Evolutionary conservation across 1,140 invertebrate genomes (phyloP).

Genomic region (Euborellia annulipes): DNA sequence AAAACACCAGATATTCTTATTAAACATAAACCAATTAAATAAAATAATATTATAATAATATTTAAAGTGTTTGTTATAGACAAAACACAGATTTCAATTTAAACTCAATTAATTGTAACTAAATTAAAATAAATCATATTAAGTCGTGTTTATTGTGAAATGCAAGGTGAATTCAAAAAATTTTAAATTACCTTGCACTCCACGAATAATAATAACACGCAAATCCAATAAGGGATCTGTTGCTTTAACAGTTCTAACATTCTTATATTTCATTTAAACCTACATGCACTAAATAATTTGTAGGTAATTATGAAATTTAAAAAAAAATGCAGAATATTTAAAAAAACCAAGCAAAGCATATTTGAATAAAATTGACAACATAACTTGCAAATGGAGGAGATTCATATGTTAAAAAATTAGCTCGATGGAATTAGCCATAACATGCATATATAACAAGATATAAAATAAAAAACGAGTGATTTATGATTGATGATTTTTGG

Average conservation of each 20-base stretch:
- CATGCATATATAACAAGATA: conserved; percentile 12
- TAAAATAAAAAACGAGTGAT: too few species aligned
- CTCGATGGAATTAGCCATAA: conserved; percentile 12
- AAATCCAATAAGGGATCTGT: conserved; percentile 13
- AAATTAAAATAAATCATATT: too few species aligned
- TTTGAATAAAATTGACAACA: conserved; percentile 10
- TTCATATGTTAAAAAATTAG: background rate
- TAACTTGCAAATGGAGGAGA: conserved; percentile 7
- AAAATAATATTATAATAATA: too few species aligned
- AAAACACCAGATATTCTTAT: too few species aligned
- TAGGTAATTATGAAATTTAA: conserved; percentile 16
- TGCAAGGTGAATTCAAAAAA: conserved; percentile 22
- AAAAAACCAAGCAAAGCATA: conserved; percentile 12
- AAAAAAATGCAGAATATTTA: conserved; percentile 9
- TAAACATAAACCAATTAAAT: too few species aligned
- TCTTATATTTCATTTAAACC: conserved; percentile 37
- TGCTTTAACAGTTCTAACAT: conserved; percentile 10
- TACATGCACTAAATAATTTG: conserved; percentile 40
- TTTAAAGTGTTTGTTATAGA: too few species aligned
- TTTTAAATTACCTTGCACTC: conserved; percentile 6
- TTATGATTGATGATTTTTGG: too few species aligned
- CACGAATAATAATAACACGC: conserved; percentile 4
- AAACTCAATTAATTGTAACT: too few species aligned
- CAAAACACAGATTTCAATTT: too few species aligned
- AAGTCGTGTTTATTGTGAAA: conserved; percentile 54